phyloP scores from a whole-genome alignment of 2,888 invertebrate genomes.

The Drosophila paranaensis region DNA sequence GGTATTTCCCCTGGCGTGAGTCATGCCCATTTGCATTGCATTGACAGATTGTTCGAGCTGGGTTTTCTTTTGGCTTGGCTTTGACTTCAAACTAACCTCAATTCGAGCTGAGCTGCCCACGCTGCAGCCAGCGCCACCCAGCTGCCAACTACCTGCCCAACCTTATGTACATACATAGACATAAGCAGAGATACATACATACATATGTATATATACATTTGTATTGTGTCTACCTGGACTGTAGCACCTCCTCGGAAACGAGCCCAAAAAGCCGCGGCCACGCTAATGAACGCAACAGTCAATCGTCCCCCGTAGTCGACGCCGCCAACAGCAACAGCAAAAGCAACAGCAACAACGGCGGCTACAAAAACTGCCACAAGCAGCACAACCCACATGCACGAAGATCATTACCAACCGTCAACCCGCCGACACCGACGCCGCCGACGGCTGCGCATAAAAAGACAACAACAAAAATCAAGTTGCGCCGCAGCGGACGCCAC shows the following conservation, averaged over 20 bases:
- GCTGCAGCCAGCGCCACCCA: constrained; percentile 55
- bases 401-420: constrained; percentile 74
- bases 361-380: constrained; percentile 42
- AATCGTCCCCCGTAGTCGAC: constrained; percentile 56
- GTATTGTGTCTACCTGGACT: constrained; percentile 66
- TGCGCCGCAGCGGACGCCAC: constrained; percentile 66
- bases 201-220: constrained; percentile 5
- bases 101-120: constrained; percentile 45
- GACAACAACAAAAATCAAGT: constrained; percentile 72
- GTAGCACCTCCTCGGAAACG: constrained; percentile 71
- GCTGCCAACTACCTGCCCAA: constrained; percentile 63
- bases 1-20: constrained; percentile 73
- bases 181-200: not conserved
- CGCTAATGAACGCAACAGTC: constrained; percentile 80
- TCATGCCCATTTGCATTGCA: constrained; percentile 64
- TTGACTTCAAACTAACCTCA: constrained; percentile 43
- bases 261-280: constrained; percentile 66
- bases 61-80: constrained; percentile 30
- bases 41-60: constrained; percentile 26
- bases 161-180: constrained; percentile 39
- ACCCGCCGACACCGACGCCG: constrained; percentile 64
- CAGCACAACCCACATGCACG: constrained; percentile 75
- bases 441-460: constrained; percentile 49
- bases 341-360: constrained; percentile 27
- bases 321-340: constrained; percentile 34